Evolutionary conservation across 2,797 vertebrate species (phyloP), one percentile per base, ranked within the genome.

Genomic region (Cacajao melanocephalus): DNA sequence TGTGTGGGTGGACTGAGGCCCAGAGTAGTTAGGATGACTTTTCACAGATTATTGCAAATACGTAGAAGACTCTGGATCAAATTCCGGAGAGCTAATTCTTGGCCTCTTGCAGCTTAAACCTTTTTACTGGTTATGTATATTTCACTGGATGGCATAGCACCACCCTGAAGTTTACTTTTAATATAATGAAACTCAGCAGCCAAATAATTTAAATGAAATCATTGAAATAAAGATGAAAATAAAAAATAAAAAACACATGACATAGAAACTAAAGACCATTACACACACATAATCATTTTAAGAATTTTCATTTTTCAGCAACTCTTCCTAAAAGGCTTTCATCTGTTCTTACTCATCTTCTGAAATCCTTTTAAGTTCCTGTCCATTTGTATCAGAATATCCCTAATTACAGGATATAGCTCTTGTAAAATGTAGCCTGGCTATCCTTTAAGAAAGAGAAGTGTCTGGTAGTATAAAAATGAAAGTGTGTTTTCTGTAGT

Each of bases 371-470:
- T 83, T 81, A 97, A 78, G 93, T 95, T 96, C 19, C 84, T 96
- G 93, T 92, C 93, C 70, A 84, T 97, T 86, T 96, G 2, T 88
- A 52, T 92, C 50, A 97, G 97, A 97, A 94, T 64, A 58, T 98
- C 50, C 97, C 76, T 98, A 97, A 97, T 98, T 96, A 81, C 24
- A 88, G 96, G 55, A 26, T 95, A 36, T 78, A 85, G 67, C 97
- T 97, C 94, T 92, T 86, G 39, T 86, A 92, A 80, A 97, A 95
- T 85, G 61, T 92, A 94, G 57, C 90, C 84, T 94, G 88, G 75
- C 95, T 97, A 14, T 92, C 80, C n/a, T 41, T 96, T 98, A 96
- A 95, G 80, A 97, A 98, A 92, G 93, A 98, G 76, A 97, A 44
- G 80, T 2, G 85, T 83, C 91, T 93, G 61, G 75, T 61, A 57